phyloP scores from a whole-genome alignment of 2,797 vertebrate genomes.

The Clarias pachynema region DNA sequence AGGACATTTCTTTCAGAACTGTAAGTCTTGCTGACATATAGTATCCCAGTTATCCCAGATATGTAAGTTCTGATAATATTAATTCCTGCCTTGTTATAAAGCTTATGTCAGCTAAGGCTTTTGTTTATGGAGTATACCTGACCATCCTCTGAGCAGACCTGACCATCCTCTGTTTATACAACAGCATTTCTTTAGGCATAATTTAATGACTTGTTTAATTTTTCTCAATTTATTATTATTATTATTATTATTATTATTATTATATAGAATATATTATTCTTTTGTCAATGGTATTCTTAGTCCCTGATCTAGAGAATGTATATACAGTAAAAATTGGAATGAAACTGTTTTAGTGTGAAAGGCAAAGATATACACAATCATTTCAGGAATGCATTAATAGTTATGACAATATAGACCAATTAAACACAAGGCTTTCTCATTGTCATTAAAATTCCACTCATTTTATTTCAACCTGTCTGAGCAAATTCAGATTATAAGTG shows the following conservation, averaged over 20 bases:
- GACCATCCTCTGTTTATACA: no score
- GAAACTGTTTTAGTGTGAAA: neutral
- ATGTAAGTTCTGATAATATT: neutral
- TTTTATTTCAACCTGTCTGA: neutral
- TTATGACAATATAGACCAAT: neutral
- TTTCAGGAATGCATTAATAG: neutral
- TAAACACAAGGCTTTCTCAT: neutral
- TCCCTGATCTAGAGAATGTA: no score
- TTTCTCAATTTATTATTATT: no score
- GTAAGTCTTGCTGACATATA: no score
- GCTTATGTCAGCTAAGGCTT: no score
- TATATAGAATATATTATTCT: no score
- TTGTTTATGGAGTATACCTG: neutral
- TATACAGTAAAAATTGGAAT: no score
- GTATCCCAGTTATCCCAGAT: no score
- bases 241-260: no score
- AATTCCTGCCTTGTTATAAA: neutral
- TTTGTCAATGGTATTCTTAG: no score
- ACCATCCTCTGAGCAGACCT: no score
- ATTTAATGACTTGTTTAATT: no score
- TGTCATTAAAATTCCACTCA: neutral
- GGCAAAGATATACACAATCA: neutral
- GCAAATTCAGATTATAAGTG: neutral
- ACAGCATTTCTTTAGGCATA: neutral
- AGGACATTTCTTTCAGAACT: neutral